These are phyloP conservation scores for Drosophila peninsularis DNA, from an alignment of 2,888 invertebrate species.

Conservation along the genomic window DNA sequence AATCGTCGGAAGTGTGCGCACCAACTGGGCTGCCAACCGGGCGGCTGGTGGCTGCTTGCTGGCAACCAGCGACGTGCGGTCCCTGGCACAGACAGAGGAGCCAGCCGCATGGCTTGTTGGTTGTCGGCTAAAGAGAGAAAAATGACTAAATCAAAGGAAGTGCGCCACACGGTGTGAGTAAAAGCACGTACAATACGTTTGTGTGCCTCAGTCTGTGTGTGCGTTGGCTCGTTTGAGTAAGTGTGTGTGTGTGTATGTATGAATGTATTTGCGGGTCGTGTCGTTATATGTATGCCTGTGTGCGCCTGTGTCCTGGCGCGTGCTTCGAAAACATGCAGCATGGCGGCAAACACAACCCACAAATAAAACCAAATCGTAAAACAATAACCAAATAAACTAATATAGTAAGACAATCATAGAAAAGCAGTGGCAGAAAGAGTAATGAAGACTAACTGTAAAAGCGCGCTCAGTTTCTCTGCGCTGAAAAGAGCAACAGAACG, in stretches of 20 bases:
- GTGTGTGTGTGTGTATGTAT: slow-evolving; percentile 9
- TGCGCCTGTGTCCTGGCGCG: slow-evolving; percentile 71
- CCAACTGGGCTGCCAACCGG: slow-evolving; percentile 49
- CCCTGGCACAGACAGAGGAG: slow-evolving; percentile 21
- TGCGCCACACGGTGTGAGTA: slow-evolving; percentile 76
- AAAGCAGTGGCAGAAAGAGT: not conserved
- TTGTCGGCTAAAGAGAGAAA: slow-evolving; percentile 80
- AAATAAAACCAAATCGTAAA: slow-evolving; percentile 32
- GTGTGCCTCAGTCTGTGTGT: slow-evolving; percentile 25
- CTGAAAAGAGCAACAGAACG: not conserved
- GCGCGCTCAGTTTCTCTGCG: not conserved
- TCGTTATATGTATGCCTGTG: slow-evolving; percentile 43
- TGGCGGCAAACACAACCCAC: slow-evolving; percentile 49
- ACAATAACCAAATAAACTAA: not conserved
- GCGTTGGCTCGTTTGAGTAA: slow-evolving; percentile 30
- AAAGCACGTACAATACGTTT: slow-evolving; percentile 70
- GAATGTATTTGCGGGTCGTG: slow-evolving; percentile 41
- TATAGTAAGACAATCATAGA: too few relatives aligned
- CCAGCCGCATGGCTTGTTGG: slow-evolving; percentile 62
- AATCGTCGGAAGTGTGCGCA: slow-evolving; percentile 75
- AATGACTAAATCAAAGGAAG: slow-evolving; percentile 83
- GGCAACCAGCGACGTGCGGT: slow-evolving; percentile 55
- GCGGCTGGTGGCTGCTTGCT: slow-evolving; percentile 29
- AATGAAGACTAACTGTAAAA: slow-evolving; percentile 2
- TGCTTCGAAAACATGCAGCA: slow-evolving; percentile 74